phyloP scores from a whole-genome alignment of 2,888 invertebrate species.

The Pyralis farinalis region DNA sequence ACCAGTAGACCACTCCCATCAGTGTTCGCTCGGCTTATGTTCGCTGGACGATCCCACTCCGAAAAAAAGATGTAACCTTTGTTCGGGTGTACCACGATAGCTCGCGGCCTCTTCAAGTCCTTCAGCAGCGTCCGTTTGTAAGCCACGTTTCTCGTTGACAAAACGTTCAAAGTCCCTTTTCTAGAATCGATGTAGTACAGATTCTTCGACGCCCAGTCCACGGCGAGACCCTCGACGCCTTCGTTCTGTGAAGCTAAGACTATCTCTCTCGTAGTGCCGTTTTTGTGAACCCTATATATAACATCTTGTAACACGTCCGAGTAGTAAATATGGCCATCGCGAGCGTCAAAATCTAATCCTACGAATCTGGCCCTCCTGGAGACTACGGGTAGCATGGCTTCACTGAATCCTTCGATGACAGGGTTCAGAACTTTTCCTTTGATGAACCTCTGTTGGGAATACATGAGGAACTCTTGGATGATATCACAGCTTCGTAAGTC shows the following conservation, averaged over 20 bases:
- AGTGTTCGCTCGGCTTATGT: constrained; percentile 94
- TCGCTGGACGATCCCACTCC: constrained; percentile 98
- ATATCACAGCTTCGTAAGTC: constrained; percentile 90
- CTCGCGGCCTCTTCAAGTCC: constrained; percentile 94
- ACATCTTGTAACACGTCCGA: constrained; percentile 98
- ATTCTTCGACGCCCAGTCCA: constrained; percentile 98
- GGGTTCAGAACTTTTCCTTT: constrained; percentile 95
- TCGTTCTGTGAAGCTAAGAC: constrained; percentile 97
- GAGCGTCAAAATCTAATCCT: constrained; percentile 95
- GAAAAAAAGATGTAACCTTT: constrained; percentile 96
- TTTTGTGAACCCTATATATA: constrained; percentile 91
- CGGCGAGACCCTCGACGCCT: constrained; percentile 96
- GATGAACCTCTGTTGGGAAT: constrained; percentile 97
- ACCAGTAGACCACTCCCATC: constrained; percentile 94
- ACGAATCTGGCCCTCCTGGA: constrained; percentile 95
- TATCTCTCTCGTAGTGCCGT: constrained; percentile 91
- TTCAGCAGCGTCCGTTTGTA: constrained; percentile 91
- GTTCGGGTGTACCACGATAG: constrained; percentile 98
- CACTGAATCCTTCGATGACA: constrained; percentile 94
- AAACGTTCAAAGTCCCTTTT: constrained; percentile 95
- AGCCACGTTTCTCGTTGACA: constrained; percentile 92
- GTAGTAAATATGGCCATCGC: constrained; percentile 96
- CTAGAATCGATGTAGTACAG: constrained; percentile 97
- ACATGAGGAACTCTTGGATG: constrained; percentile 95
- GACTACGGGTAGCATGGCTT: constrained; percentile 97